phyloP scores from a whole-genome alignment of 1,140 invertebrate species.

The Drosophila dunni region DNA sequence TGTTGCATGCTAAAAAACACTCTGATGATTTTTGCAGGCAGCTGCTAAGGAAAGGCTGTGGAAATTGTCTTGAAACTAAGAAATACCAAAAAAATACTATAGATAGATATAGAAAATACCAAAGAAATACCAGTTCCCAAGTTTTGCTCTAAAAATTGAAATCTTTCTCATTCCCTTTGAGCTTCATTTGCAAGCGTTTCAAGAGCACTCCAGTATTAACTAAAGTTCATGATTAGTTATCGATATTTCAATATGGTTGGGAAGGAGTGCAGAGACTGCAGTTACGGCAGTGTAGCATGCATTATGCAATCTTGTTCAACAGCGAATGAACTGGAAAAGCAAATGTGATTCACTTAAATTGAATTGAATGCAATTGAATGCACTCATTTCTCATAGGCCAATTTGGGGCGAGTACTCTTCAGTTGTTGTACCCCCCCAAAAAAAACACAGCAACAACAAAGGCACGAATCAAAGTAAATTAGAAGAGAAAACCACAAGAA shows the following conservation, averaged over 20 bases:
- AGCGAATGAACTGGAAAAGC: slow-evolving; percentile 19
- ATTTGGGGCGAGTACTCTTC: slow-evolving; percentile 21
- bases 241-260: not conserved
- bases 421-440: not conserved
- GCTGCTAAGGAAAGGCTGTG: not conserved
- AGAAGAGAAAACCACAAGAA: slow-evolving; percentile 24
- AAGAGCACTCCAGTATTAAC: not conserved
- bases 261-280: not conserved
- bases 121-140: no score
- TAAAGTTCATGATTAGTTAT: not conserved
- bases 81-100: not conserved
- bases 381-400: slow-evolving; percentile 43
- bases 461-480: slow-evolving; percentile 75
- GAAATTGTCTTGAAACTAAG: not conserved
- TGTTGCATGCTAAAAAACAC: slow-evolving; percentile 12
- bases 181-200: slow-evolving; percentile 2
- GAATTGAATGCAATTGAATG: slow-evolving; percentile 27
- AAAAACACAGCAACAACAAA: not conserved
- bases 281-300: not conserved
- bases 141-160: no score
- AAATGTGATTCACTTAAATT: slow-evolving; percentile 39
- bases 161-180: not conserved
- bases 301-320: slow-evolving; percentile 15
- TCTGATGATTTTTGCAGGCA: slow-evolving; percentile 5
- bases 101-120: not conserved